phyloP scores from a whole-genome alignment of 2,888 invertebrate genomes.

The Pogonocherus hispidulus region DNA sequence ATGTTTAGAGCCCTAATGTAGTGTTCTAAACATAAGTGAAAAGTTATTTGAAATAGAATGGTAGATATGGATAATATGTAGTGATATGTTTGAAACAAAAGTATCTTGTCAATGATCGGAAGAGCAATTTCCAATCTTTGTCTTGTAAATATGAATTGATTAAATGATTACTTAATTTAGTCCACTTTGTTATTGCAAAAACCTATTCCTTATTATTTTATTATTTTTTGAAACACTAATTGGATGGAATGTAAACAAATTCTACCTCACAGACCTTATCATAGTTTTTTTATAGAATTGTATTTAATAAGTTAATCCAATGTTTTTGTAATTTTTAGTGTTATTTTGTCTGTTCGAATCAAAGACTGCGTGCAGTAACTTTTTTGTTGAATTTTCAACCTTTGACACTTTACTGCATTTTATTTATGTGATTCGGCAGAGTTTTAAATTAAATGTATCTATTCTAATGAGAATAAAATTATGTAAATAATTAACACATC shows the following conservation, averaged over 20 bases:
- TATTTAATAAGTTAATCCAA: constrained; percentile 57
- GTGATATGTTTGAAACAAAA: constrained; percentile 56
- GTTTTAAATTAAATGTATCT: constrained; percentile 62
- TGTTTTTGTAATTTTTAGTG: constrained; percentile 55
- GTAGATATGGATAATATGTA: constrained; percentile 63
- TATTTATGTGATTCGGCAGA: constrained; percentile 63
- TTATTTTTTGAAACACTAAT: constrained; percentile 46
- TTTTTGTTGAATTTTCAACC: constrained; percentile 45
- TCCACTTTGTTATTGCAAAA: constrained; percentile 38
- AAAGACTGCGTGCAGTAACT: constrained; percentile 61
- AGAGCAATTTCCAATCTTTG: constrained; percentile 65
- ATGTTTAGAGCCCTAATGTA: constrained; percentile 44
- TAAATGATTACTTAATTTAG: constrained; percentile 53
- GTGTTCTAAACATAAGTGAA: constrained; percentile 41
- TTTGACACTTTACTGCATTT: constrained; percentile 57
- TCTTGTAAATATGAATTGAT: constrained; percentile 60
- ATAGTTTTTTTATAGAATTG: constrained; percentile 56
- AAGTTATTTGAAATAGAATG: constrained; percentile 56
- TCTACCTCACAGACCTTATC: constrained; percentile 65
- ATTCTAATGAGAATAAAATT: constrained; percentile 64
- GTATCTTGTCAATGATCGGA: constrained; percentile 46
- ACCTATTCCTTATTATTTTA: constrained; percentile 40
- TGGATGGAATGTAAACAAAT: constrained; percentile 64
- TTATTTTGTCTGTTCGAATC: constrained; percentile 61
- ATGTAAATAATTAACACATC: constrained; percentile 59